Percentiles rank a stretch among this genome's conserved stretches.
These are phyloP conservation scores for Lissocephala sabroskyi DNA, from an alignment of 2,888 invertebrate genomes.

Conservation along the genomic window DNA sequence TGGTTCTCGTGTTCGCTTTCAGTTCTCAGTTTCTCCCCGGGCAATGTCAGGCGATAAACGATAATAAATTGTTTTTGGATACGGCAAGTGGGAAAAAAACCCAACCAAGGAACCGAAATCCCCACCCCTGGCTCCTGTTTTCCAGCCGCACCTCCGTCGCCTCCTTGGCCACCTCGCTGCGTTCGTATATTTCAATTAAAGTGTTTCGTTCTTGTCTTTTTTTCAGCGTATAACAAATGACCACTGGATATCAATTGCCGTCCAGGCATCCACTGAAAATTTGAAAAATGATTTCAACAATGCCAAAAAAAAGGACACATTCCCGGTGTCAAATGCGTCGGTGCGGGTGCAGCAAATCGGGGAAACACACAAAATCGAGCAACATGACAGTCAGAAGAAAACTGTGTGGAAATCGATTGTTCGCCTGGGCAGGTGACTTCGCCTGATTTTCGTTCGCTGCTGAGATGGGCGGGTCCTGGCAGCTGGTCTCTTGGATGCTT, in stretches of 20 bases:
- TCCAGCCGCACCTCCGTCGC: background rate
- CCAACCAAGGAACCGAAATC: no score
- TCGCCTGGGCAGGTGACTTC: no score
- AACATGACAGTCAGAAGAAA: no score
- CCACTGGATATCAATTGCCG: no score
- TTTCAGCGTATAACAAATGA: conserved; percentile 11
- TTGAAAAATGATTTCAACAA: conserved; percentile 2
- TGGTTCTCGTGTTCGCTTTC: no score
- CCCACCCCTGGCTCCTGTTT: no score
- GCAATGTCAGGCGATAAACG: conserved; percentile 23
- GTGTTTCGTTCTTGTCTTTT: no score
- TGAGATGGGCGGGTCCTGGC: background rate
- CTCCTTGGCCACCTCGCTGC: conserved; percentile 8
- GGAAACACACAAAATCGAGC: background rate
- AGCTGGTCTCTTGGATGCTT: background rate
- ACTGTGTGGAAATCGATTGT: no score
- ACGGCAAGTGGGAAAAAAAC: background rate
- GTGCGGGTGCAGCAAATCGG: no score
- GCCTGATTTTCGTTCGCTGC: background rate
- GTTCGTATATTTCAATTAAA: conserved; percentile 30
- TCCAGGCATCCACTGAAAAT: no score
- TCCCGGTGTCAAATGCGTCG: background rate
- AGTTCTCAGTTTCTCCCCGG: no score
- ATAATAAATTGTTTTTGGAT: conserved; percentile 31
- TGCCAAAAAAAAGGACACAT: background rate